Base-by-base conservation (phyloP, 2,888 invertebrate genomes). In the Mactromeris polynyma region DNA sequence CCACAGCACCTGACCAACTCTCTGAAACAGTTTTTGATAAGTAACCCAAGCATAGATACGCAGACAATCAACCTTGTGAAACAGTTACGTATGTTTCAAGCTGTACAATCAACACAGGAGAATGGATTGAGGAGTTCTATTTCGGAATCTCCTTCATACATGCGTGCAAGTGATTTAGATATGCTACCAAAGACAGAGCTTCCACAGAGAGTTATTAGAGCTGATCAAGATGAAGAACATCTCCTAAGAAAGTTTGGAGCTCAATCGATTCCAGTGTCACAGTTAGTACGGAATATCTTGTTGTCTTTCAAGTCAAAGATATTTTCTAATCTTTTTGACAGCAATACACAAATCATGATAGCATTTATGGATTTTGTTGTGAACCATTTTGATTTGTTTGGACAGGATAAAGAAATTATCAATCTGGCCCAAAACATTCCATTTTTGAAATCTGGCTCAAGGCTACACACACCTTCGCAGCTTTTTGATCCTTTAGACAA, bases 291-390 rank as follows among this genome's bases (percentile, higher is more conserved):
- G 19, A 17, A 73, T 33, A 36, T 73, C 14, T 19, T 73, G 17
- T 19, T 4, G 17, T 73, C 36, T 19, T 73, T 73, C 36, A 11
- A 73, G 36, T 36, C 17, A 19, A 36, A 17, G 31, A 2, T 1
- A 36, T 73, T 85, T 14, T 1, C 26, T 54, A 77, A 0, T 4
- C 58, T 36, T 33, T 33, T 14, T 17, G 31, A 33, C 33, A 73
- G 33, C 36, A 33, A 33, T 36, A 17, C 73, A 73, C 31, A 4
- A 26, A 33, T 19, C 38, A 64, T 73, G 38, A 69, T 87, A 4
- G 77, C 31, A 1, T 81, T 93, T 26, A 92, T 93, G 91, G 7
- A 51, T 21, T 90, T 83, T 83, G 80, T 93, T 33, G n/a, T 90
- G 21, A 40, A 86, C 19, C 81, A 89, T n/a, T 58, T 90, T 42